Evolutionary conservation across 2,888 invertebrate genomes (phyloP).

Genomic region (Apeira syringaria): DNA sequence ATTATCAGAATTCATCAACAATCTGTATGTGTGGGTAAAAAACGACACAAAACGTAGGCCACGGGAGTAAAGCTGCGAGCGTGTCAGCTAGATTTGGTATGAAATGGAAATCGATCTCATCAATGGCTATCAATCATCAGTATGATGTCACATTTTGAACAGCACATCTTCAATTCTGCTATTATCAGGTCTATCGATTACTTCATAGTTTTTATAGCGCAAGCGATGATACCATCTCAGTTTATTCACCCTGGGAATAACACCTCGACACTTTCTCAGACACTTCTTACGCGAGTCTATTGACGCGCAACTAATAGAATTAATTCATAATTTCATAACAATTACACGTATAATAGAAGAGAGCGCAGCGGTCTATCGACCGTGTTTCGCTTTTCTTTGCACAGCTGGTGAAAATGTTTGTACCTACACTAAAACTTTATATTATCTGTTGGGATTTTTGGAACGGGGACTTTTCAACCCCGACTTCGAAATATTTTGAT

Average conservation of each 20-base stretch:
- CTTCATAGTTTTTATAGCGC: neutral
- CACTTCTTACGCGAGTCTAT: slow-evolving; percentile 16
- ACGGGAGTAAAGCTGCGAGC: too few species aligned
- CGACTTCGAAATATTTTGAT: too few species aligned
- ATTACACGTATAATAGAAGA: slow-evolving; percentile 21
- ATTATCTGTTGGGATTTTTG: too few species aligned
- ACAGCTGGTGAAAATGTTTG: slow-evolving; percentile 26
- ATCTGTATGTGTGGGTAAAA: too few species aligned
- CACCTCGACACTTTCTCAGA: slow-evolving; percentile 16
- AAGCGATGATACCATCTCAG: slow-evolving; percentile 4
- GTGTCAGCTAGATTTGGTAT: too few species aligned
- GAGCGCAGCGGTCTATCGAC: slow-evolving; percentile 27
- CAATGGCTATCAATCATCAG: too few species aligned
- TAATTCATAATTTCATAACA: slow-evolving; percentile 29
- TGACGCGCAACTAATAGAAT: slow-evolving; percentile 20
- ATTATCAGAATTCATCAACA: too few species aligned
- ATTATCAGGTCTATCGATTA: neutral
- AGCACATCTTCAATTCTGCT: too few species aligned
- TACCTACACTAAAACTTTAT: too few species aligned
- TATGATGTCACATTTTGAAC: neutral
- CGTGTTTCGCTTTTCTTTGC: slow-evolving; percentile 30
- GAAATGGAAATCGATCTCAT: too few species aligned
- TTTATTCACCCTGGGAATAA: slow-evolving; percentile 13
- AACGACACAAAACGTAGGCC: too few species aligned
- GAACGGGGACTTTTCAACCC: too few species aligned